Conservation (phyloP, 2,888 invertebrate genomes). For the Tetrapedia diversipes region DNA sequence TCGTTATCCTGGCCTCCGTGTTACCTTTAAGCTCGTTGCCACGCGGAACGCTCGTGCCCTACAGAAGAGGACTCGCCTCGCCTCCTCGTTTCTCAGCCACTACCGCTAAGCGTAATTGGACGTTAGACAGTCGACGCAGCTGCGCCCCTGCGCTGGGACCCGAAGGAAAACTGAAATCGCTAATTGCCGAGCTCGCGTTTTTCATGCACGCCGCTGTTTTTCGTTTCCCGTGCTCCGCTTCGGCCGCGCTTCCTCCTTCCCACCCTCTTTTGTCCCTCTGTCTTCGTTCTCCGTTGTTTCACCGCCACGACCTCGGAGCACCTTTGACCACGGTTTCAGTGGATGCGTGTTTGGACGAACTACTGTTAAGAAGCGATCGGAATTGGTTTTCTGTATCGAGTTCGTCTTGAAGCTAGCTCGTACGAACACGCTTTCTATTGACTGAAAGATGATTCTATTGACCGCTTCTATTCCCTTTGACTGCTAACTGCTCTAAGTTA, state of each 20-base stretch:
- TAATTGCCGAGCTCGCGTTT: slow-evolving; percentile 7
- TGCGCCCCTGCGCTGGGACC: slow-evolving; percentile 47
- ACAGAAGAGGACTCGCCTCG: slow-evolving; percentile 28
- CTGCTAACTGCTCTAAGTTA: too few species aligned
- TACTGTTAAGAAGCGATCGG: too few species aligned
- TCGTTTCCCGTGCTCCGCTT: not conserved
- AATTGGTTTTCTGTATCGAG: too few species aligned
- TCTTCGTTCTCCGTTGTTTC: too few species aligned
- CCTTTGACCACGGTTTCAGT: too few species aligned
- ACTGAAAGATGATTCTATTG: too few species aligned
- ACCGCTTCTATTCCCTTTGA: too few species aligned
- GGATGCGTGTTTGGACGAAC: too few species aligned
- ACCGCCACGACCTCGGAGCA: too few species aligned
- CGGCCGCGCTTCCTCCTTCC: not conserved
- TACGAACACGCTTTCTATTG: too few species aligned
- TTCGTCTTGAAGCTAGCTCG: too few species aligned
- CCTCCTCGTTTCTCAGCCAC: slow-evolving; percentile 40
- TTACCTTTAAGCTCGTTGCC: slow-evolving; percentile 72
- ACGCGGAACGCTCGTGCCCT: slow-evolving; percentile 53
- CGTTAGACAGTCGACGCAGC: slow-evolving; percentile 40
- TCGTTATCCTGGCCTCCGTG: slow-evolving; percentile 76
- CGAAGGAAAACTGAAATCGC: slow-evolving; percentile 21
- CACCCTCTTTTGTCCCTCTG: too few species aligned
- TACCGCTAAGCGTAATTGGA: slow-evolving; percentile 56
- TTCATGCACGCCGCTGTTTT: not conserved